phyloP scores from a whole-genome alignment of 2,888 invertebrate genomes.

The Cybosia mesomella region DNA sequence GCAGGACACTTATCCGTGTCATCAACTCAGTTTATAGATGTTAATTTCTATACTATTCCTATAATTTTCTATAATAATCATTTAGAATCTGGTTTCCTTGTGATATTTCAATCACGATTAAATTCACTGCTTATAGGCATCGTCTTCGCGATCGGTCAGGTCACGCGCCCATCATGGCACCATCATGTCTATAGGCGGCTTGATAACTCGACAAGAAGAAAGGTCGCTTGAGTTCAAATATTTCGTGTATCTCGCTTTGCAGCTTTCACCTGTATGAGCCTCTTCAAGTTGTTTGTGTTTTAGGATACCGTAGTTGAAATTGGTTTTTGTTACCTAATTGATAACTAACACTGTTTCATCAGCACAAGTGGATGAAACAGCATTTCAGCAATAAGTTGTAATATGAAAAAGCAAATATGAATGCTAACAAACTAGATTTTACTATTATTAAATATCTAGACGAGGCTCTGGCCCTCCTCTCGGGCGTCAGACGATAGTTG shows the following conservation, averaged over 20 bases:
- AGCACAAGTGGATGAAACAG: background rate
- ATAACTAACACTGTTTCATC: too few relatives aligned
- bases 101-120: conserved; percentile 18
- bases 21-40: background rate
- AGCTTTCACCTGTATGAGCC: conserved; percentile 69
- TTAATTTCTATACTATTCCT: conserved; percentile 10
- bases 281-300: conserved; percentile 20
- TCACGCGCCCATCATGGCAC: conserved; percentile 27
- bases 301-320: conserved; percentile 24
- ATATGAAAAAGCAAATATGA: background rate
- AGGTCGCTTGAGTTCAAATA: conserved; percentile 73
- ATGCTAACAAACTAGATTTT: too few relatives aligned
- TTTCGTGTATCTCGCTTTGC: conserved; percentile 57
- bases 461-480: background rate
- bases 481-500: background rate
- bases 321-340: background rate
- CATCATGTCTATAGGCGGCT: conserved; percentile 30
- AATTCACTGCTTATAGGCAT: conserved; percentile 3
- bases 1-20: background rate
- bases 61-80: conserved; percentile 8
- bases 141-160: conserved; percentile 20
- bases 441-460: too few relatives aligned
- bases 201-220: conserved; percentile 57
- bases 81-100: conserved; percentile 11
- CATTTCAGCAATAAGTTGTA: background rate